Evolutionary conservation across 2,888 invertebrate genomes (phyloP).

Genomic region (Archaeoteleia sp.): DNA sequence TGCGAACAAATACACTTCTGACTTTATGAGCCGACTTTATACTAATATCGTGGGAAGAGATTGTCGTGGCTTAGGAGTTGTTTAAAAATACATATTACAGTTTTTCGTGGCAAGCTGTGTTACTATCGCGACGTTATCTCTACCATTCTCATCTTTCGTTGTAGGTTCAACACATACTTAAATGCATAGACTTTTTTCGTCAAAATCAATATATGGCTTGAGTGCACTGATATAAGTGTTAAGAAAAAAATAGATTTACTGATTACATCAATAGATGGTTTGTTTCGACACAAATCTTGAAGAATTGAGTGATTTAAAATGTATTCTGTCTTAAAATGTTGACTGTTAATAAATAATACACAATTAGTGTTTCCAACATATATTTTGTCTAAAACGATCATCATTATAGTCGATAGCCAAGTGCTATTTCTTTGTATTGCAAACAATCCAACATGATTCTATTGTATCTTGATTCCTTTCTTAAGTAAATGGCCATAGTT

Average conservation of each 20-base stretch:
- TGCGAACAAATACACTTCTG: constrained; percentile 14
- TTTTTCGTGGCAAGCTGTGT: constrained; percentile 21
- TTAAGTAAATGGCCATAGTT: constrained; percentile 26
- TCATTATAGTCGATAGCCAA: constrained; percentile 31
- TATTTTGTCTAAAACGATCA: no score
- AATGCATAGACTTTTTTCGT: not conserved
- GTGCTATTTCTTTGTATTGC: constrained; percentile 25
- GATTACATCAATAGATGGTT: no score
- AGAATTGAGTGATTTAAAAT: no score
- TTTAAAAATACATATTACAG: constrained; percentile 33
- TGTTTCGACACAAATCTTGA: no score
- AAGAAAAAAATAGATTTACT: no score
- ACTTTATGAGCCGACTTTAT: constrained; percentile 27
- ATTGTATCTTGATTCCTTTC: constrained; percentile 27
- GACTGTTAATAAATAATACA: no score
- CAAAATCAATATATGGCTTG: constrained; percentile 3
- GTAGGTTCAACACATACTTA: constrained; percentile 12
- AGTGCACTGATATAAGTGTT: not conserved
- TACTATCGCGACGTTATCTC: constrained; percentile 30
- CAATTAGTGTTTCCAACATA: no score
- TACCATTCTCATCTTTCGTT: constrained; percentile 26
- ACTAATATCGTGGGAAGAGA: constrained; percentile 33
- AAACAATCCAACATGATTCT: constrained; percentile 28
- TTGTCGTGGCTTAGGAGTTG: constrained; percentile 18
- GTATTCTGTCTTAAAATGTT: no score